Conservation (phyloP, 2,113 vertebrate genomes). For the Henicopernis longicauda region DNA sequence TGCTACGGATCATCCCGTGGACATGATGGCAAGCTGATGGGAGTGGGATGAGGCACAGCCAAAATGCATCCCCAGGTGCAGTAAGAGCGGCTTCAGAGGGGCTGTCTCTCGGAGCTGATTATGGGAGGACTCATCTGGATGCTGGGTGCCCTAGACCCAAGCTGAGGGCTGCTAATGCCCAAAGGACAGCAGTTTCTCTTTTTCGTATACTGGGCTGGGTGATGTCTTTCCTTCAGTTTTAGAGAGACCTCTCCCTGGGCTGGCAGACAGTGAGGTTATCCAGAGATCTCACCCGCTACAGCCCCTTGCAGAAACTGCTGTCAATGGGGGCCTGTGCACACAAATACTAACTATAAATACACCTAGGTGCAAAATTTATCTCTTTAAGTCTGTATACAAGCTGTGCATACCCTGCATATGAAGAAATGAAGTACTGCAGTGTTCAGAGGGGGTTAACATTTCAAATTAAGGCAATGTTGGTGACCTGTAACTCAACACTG, state of each 20-base stretch:
- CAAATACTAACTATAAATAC: background rate
- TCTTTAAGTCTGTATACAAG: background rate
- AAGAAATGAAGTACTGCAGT: background rate
- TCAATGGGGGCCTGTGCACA: accelerated
- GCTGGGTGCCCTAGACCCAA: background rate
- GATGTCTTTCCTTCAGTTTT: background rate
- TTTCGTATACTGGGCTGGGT: background rate
- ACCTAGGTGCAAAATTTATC: background rate
- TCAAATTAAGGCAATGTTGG: background rate
- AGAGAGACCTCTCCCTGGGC: background rate
- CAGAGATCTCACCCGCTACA: accelerated
- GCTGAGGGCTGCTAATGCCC: background rate
- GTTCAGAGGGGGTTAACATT: background rate
- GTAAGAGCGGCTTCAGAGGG: background rate
- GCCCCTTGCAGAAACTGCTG: background rate
- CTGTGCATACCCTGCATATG: background rate
- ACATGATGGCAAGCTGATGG: background rate
- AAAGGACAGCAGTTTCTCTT: background rate
- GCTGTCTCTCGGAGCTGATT: background rate
- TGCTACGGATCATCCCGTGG: background rate
- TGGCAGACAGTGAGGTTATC: background rate
- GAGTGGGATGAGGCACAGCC: background rate
- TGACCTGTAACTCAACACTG: background rate
- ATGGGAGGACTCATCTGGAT: background rate
- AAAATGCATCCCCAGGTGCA: background rate